Base-by-base conservation (phyloP, 2,888 invertebrate species). In the Nomada fucata region DNA sequence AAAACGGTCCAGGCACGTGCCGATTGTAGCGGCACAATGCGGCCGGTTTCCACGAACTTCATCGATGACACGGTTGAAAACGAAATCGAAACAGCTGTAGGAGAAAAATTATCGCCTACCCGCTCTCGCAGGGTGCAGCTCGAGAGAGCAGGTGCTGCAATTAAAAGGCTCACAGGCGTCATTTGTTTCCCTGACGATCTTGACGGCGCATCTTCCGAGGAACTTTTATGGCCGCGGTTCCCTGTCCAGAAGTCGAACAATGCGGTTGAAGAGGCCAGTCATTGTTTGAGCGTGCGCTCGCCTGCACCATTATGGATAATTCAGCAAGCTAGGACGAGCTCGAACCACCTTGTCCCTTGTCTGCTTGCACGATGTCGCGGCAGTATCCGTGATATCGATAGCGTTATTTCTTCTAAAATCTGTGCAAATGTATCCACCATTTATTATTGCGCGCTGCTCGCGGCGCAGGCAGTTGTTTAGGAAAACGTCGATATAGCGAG, bases 111-210 rank as follows among this genome's bases (percentile, higher is more conserved):
- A 89, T 87, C 86, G 78, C 77, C 89, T 82, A 65, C 75, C 68
- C 81, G 79, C 84, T 87, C 86, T 88, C 86, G 88, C 72, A 71
- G 79, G 69, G 79, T 36, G 70, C 82, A 47, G 60, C 53, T 52
- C 59, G 47, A 20, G 47, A 64, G 79, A 85, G 90, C 92, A 92
- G 92, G 92, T 92, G 92, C 86, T 86, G 89, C 91, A 91, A 92
- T 92, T 92, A 92, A 92, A 91, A 91, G 84, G 80, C 86, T 88
- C 86, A 81, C 89, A 88, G 88, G 84, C 88, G 84, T 91, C 90
- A 89, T 91, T 92, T 90, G 90, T 91, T 91, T 90, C 84, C 89
- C 84, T 82, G 86, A 83, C 84, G 89, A 91, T 90, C 89, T 90
- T 83, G 87, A 88, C 87, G 88, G 86, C 77, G 63, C 82, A 87